Percentiles rank a stretch among this genome's conserved stretches.
Conservation (phyloP, 2,797 vertebrate genomes). For the Halcyon badia region DNA sequence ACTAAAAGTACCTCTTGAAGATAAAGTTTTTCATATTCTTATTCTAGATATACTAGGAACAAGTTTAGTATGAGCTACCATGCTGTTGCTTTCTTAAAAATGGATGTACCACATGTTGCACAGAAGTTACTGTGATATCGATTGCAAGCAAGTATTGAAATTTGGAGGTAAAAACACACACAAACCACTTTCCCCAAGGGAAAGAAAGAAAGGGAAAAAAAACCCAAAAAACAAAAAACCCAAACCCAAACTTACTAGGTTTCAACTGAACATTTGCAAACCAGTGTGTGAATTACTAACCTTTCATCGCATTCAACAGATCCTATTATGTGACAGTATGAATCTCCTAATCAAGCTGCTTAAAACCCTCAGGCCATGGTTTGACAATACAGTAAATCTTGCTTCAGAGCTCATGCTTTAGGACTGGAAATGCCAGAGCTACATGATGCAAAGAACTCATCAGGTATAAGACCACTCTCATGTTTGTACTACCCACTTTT, state of each 20-base stretch:
- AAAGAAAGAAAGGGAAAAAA: too few relatives aligned
- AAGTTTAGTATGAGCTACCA: background rate
- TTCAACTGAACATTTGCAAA: constrained; percentile 26
- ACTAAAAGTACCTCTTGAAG: background rate
- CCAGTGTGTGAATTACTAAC: constrained; percentile 51
- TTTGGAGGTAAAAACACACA: background rate
- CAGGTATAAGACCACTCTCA: background rate
- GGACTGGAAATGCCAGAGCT: background rate
- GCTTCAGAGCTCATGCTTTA: background rate
- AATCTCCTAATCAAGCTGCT: constrained; percentile 51
- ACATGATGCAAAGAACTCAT: background rate
- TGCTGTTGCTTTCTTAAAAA: background rate
- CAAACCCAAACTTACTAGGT: background rate
- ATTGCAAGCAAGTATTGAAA: background rate
- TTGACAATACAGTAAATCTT: constrained; percentile 45
- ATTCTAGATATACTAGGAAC: background rate
- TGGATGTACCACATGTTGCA: background rate
- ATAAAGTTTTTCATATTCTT: background rate
- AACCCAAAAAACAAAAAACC: fast-evolving
- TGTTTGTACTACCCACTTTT: background rate
- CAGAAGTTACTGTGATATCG: background rate
- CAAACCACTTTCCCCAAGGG: fast-evolving
- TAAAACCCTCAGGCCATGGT: constrained; percentile 7
- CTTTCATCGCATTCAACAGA: constrained; percentile 11
- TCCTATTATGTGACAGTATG: constrained; percentile 21